Percentiles rank a stretch among this genome's conserved stretches.
Evolutionary conservation across 2,797 vertebrate genomes (phyloP).

Genomic region (Triplophysa yarkandensis): DNA sequence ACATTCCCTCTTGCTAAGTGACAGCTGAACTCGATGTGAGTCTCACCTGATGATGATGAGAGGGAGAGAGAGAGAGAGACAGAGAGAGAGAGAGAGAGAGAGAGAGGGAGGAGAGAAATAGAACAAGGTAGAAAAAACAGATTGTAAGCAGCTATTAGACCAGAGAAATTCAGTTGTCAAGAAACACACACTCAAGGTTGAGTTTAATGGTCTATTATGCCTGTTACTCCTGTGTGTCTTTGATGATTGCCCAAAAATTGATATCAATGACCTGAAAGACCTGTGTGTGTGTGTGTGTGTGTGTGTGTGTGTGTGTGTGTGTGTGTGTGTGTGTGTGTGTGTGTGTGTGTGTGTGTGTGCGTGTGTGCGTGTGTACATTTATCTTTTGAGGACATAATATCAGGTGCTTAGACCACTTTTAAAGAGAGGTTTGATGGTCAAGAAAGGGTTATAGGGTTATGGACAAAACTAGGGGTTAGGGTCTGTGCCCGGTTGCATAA

Average conservation of each 20-base stretch:
- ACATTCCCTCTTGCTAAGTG: constrained; percentile 87
- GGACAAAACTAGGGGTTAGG: no score
- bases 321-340: no score
- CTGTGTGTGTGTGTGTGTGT: background rate
- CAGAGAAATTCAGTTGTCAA: constrained; percentile 16
- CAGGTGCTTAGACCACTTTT: no score
- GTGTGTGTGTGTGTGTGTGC: no score
- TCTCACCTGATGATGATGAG: constrained; percentile 73
- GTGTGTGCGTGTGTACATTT: no score
- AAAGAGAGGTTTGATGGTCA: no score
- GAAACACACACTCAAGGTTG: background rate
- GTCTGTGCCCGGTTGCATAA: no score
- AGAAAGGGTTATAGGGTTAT: no score
- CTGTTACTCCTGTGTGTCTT: constrained; percentile 23
- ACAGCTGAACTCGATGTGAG: constrained; percentile 91
- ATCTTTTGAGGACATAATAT: no score
- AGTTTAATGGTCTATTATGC: constrained; percentile 41
- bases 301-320: background rate
- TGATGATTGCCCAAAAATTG: constrained; percentile 34
- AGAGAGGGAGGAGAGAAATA: constrained; percentile 3
- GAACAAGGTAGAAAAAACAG: background rate
- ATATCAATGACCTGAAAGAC: constrained; percentile 18
- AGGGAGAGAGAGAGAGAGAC: background rate
- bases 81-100: constrained; percentile 3
- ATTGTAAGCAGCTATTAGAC: constrained; percentile 8